These are phyloP conservation scores for Macropodus opercularis DNA, from an alignment of 2,797 vertebrate genomes.

Conservation along the genomic window DNA sequence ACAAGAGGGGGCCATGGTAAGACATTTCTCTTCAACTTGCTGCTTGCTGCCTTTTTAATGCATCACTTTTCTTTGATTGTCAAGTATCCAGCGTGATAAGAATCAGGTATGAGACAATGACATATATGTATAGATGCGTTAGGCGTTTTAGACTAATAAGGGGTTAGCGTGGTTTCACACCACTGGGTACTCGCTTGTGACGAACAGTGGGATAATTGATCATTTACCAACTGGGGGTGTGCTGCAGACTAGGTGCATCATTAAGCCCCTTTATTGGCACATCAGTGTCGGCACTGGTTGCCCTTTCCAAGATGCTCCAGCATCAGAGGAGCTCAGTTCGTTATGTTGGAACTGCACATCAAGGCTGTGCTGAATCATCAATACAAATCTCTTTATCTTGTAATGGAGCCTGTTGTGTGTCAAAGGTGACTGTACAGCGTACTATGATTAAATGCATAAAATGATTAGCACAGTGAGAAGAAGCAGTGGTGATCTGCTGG, in stretches of 20 bases:
- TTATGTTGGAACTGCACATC: constrained; percentile 37
- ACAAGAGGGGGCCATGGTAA: constrained; percentile 94
- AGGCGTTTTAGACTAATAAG: background rate
- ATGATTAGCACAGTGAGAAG: constrained; percentile 7
- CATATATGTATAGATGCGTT: background rate
- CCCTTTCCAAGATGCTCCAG: constrained; percentile 39
- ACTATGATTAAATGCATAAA: constrained; percentile 27
- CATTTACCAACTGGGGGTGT: constrained; percentile 37
- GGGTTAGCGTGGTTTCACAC: constrained; percentile 2
- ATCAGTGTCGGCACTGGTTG: constrained; percentile 43
- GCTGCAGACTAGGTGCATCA: constrained; percentile 57
- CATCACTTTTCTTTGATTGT: constrained; percentile 10
- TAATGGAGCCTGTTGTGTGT: constrained; percentile 29
- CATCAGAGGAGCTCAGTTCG: constrained; percentile 16
- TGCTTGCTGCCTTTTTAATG: constrained; percentile 5
- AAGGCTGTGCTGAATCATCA: constrained; percentile 47
- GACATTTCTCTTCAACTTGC: constrained; percentile 57
- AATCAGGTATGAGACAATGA: background rate
- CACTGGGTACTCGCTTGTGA: constrained; percentile 24
- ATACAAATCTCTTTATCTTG: constrained; percentile 36
- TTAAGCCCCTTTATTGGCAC: constrained; percentile 56
- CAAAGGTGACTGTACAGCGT: constrained; percentile 39
- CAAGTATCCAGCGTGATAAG: constrained; percentile 10
- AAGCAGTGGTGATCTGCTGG: background rate
- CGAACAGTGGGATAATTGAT: constrained; percentile 40